These are phyloP conservation scores for Urocolius indicus DNA, from an alignment of 2,113 vertebrate species.

Conservation along the genomic window DNA sequence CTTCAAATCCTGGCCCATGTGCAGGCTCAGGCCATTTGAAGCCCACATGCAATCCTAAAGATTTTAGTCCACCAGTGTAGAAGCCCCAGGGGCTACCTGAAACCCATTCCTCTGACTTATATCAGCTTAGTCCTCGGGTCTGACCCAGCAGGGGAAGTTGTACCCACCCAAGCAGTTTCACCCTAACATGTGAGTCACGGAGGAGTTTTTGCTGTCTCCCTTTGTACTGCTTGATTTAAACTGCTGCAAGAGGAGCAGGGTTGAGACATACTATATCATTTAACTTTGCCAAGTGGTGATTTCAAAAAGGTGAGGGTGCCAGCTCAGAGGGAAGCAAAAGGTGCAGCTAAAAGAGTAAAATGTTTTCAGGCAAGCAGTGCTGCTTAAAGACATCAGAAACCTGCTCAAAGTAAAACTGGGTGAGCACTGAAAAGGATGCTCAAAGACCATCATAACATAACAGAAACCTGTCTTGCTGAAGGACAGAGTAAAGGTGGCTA, in stretches of 20 bases:
- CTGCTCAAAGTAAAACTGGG: not conserved
- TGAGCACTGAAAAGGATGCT: not conserved
- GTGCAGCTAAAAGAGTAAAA: not conserved
- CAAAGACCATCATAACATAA: not conserved
- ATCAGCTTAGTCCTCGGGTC: not conserved
- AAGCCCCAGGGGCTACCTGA: not conserved
- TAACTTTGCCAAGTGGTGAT: not conserved
- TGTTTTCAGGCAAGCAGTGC: not conserved
- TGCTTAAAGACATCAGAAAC: not conserved
- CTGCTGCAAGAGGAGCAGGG: not conserved
- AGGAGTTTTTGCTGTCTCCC: not conserved
- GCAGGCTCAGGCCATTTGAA: not conserved
- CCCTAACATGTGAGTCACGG: not conserved
- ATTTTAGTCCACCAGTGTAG: not conserved
- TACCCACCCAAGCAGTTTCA: not conserved
- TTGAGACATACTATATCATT: no score
- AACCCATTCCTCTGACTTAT: not conserved
- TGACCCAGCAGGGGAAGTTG: not conserved
- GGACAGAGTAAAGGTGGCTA: not conserved
- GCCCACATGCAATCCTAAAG: not conserved
- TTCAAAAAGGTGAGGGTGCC: not conserved
- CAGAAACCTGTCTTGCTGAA: not conserved
- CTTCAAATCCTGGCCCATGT: not conserved
- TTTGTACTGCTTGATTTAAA: not conserved
- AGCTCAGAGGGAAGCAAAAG: not conserved